Conservation (phyloP, 2,113 vertebrate genomes). For the Pseudorectes ferrugineus region DNA sequence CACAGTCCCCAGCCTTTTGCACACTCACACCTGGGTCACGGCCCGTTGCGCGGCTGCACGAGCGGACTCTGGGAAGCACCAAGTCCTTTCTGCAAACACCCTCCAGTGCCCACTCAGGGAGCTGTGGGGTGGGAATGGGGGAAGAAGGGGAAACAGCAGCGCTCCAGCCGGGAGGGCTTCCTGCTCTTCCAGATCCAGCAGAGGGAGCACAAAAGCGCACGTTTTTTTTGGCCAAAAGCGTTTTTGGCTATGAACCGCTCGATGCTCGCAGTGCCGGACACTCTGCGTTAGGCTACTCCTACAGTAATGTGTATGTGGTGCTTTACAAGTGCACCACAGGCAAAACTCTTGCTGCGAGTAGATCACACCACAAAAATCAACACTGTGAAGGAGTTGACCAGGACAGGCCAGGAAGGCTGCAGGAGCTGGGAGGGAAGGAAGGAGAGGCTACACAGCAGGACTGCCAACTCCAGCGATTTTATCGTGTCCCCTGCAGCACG, state of each 20-base stretch:
- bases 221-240: neutral
- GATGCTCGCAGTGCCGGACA: neutral
- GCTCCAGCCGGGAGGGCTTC: neutral
- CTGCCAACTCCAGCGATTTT: neutral
- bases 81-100: rapidly evolving
- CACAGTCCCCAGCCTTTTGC: neutral
- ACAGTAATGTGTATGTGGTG: rapidly evolving
- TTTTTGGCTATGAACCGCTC: neutral
- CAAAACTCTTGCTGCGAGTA: neutral
- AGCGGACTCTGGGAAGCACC: rapidly evolving
- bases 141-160: rapidly evolving
- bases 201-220: neutral
- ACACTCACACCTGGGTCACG: rapidly evolving
- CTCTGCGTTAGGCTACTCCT: neutral
- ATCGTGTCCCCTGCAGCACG: neutral
- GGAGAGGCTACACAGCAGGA: neutral
- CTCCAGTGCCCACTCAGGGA: rapidly evolving
- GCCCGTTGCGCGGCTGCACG: rapidly evolving
- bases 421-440: neutral
- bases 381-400: rapidly evolving
- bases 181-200: neutral
- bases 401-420: neutral
- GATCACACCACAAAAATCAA: neutral
- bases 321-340: neutral
- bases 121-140: rapidly evolving